These are phyloP conservation scores for Zeugodacus cucurbitae DNA, from an alignment of 1,140 invertebrate species.

Conservation along the genomic window DNA sequence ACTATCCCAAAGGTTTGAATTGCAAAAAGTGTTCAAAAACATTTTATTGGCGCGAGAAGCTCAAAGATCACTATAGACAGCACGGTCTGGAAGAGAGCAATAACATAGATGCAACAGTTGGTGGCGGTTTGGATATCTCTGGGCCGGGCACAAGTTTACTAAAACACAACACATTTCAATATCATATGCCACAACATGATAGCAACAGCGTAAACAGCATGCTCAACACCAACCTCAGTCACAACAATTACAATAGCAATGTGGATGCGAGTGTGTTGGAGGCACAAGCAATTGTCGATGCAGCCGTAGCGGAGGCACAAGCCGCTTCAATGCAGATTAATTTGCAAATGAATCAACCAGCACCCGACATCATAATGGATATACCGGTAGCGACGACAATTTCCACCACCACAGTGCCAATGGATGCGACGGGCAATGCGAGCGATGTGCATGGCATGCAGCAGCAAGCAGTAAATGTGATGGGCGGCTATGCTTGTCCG, in stretches of 20 bases:
- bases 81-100: constrained; percentile 25
- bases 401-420: neutral
- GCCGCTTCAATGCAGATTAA: neutral
- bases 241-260: neutral
- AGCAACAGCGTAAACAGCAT: neutral
- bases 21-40: constrained; percentile 43
- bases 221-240: neutral
- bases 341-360: constrained; percentile 7
- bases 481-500: constrained; percentile 15
- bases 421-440: neutral
- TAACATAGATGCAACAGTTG: neutral
- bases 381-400: constrained; percentile 40
- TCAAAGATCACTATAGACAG: constrained; percentile 44
- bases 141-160: constrained; percentile 31
- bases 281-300: constrained; percentile 1
- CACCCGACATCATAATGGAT: neutral
- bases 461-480: neutral
- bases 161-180: constrained; percentile 17
- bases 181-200: neutral
- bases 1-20: constrained; percentile 43
- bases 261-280: neutral
- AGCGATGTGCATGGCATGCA: constrained; percentile 46
- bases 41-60: constrained; percentile 43
- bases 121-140: neutral
- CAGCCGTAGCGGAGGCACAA: neutral